Base-by-base conservation (phyloP, 2,797 vertebrate genomes). In the Darevskia nairensis region DNA sequence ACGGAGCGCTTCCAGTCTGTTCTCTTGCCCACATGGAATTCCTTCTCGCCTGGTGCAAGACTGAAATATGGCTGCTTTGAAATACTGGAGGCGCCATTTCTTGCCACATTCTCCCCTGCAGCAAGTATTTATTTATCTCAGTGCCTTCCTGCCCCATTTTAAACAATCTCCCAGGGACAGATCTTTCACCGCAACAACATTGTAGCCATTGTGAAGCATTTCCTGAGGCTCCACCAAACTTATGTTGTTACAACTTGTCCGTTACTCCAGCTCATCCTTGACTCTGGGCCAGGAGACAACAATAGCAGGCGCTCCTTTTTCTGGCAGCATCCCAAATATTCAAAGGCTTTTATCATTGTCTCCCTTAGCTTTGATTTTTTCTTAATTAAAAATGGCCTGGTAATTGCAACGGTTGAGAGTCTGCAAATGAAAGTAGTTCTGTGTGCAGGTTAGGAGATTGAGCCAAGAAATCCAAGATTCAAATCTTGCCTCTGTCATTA, bases 261-360 rank as follows among this genome's bases (percentile, higher is more conserved):
- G 19, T 84, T 69, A 29, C 50, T 88, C 59, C 50, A 39, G 46
- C 27, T 85, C 50, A 80, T 80, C 29, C 27, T 75, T 88, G 87
- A 88, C 69, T 85, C 76, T 80, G 39, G 68, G 50, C 82, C 87
- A 80, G 55, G 50, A 89, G 39, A 80, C 29, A 85, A 74, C n/a
- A 80, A 32, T 80, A n/a, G 27, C n/a, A 88, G 59, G 4, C 77
- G 35, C 59, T 44, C 27, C 19, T 23, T 21, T 74, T 19, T 46
- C 66, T 84, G 76, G 75, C 82, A 84, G 50, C 8, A 25, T 29
- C 50, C 74, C 76, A 89, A 80, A 32, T 19, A 72, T 61, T 64
- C 25, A n/a, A 84, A 72, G 50, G 74, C 35, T 41, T 83, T 75
- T 82, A 75, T 75, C 23, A 55, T 82, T 59, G 66, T 79, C 68